Evolutionary conservation across 1,140 invertebrate species (phyloP).

Genomic region (Idris sp.): DNA sequence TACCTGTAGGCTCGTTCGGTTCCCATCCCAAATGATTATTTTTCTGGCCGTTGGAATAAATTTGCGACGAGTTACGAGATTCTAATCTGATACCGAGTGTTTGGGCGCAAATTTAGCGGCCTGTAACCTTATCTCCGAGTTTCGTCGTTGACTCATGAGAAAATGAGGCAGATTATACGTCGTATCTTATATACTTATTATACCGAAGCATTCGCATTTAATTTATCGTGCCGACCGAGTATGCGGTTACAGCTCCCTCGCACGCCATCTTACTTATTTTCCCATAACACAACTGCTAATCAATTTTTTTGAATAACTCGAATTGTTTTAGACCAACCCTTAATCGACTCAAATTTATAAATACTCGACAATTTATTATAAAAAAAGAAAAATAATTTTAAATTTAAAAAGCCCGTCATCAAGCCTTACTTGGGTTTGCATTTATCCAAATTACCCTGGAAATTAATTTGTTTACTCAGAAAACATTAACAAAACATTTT

Average conservation of each 20-base stretch:
- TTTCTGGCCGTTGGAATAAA: constrained; percentile 72
- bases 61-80: constrained; percentile 72
- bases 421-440: no score
- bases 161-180: constrained; percentile 57
- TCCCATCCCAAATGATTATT: constrained; percentile 73
- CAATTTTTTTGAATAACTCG: no score
- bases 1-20: constrained; percentile 62
- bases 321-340: no score
- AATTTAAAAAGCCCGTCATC: no score
- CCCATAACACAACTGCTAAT: constrained; percentile 44
- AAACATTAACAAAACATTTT: no score
- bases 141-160: constrained; percentile 61
- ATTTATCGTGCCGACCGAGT: constrained; percentile 52
- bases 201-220: constrained; percentile 55
- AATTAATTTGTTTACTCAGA: no score
- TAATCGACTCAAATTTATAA: no score
- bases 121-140: constrained; percentile 61
- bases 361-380: no score
- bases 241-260: constrained; percentile 60
- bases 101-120: constrained; percentile 64
- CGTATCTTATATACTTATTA: constrained; percentile 61
- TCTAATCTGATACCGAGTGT: constrained; percentile 75
- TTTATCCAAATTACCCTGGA: no score
- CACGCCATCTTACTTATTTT: constrained; percentile 62
- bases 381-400: no score